phyloP scores from a whole-genome alignment of 2,888 invertebrate genomes.

The Dryobota labecula region DNA sequence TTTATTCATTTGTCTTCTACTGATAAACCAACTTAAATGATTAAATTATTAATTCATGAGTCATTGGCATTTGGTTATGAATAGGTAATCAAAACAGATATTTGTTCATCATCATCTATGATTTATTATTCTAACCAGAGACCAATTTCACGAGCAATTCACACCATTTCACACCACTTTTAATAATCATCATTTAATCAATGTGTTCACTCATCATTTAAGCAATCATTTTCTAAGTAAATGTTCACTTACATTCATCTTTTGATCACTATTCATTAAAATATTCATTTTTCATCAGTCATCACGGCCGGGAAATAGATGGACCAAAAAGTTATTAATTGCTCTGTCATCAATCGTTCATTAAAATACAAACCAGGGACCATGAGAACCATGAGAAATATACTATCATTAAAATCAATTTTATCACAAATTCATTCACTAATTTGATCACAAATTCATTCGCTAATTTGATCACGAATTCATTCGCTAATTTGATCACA shows the following conservation, averaged over 20 bases:
- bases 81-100: too few species aligned
- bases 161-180: neutral
- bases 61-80: neutral
- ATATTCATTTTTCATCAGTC: neutral
- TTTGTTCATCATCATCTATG: neutral
- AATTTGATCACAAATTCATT: neutral
- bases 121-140: neutral
- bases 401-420: neutral
- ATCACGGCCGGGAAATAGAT: neutral
- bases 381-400: neutral
- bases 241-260: neutral
- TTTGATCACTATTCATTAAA: constrained; percentile 5
- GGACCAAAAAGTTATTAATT: neutral
- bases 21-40: neutral
- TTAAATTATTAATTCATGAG: neutral
- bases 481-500: neutral
- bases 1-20: neutral
- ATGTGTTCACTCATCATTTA: neutral
- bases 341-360: neutral
- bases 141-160: neutral
- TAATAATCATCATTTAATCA: neutral
- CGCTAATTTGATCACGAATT: neutral
- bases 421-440: neutral
- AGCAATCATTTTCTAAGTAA: neutral
- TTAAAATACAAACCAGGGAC: too few species aligned